Evolutionary conservation across 2,113 vertebrate genomes (phyloP).

Genomic region (Rhadina sibilatrix): DNA sequence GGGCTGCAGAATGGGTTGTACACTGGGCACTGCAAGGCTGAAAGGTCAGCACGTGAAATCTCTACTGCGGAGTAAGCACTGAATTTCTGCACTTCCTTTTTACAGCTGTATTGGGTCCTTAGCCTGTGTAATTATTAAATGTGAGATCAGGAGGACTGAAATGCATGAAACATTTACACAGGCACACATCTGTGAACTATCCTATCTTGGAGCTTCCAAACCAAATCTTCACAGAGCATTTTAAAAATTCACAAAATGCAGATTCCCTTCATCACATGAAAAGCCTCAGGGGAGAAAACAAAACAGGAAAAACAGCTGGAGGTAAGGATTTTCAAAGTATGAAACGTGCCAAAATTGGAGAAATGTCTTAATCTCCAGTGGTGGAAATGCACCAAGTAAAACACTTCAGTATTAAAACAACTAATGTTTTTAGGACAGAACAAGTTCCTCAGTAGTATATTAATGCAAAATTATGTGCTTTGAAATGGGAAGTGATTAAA

Average conservation of each 20-base stretch:
- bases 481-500: slow-evolving; percentile 30
- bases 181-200: fast-evolving
- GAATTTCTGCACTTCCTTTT: not conserved
- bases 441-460: not conserved
- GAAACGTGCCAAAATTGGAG: not conserved
- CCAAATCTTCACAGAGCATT: not conserved
- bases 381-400: not conserved
- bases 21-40: not conserved
- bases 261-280: not conserved
- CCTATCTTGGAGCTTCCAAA: not conserved
- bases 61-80: not conserved
- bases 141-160: not conserved
- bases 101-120: not conserved
- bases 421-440: not conserved
- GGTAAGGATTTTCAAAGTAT: not conserved
- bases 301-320: not conserved
- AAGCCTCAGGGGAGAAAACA: not conserved
- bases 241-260: not conserved
- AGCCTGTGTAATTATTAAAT: not conserved
- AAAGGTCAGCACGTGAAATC: not conserved
- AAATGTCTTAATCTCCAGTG: not conserved
- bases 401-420: not conserved
- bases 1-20: not conserved
- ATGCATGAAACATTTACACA: not conserved
- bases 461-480: not conserved